Evolutionary conservation across 2,888 invertebrate species (phyloP).

Genomic region (Piscicola geometra): DNA sequence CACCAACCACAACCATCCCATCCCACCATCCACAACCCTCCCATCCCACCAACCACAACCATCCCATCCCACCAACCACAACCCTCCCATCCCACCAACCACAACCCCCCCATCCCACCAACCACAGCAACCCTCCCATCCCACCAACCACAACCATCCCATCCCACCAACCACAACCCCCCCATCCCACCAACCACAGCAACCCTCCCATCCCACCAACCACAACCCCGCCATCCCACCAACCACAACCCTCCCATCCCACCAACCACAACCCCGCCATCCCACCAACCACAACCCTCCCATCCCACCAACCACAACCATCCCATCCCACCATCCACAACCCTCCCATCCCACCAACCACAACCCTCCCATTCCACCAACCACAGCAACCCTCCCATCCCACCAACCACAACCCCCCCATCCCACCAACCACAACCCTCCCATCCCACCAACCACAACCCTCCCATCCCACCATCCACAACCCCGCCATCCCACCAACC

Average conservation of each 20-base stretch:
- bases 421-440: conserved; percentile 56
- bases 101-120: background rate
- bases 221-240: too few species aligned
- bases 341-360: conserved; percentile 84
- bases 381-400: too few species aligned
- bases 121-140: conserved; percentile 67
- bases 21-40: too few species aligned
- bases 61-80: too few species aligned
- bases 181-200: conserved; percentile 45
- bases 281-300: background rate
- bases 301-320: conserved; percentile 56
- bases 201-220: conserved; percentile 82
- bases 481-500: too few species aligned
- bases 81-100: too few species aligned
- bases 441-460: conserved; percentile 83
- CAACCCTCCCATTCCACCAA: too few species aligned
- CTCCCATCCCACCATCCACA: too few species aligned
- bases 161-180: background rate
- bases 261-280: too few species aligned
- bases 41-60: conserved; percentile 77
- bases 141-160: too few species aligned
- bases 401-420: background rate
- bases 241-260: too few species aligned
- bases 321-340: too few species aligned
- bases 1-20: conserved; percentile 61